These are phyloP conservation scores for Amorpha juglandis DNA, from an alignment of 2,888 invertebrate species.

Conservation along the genomic window DNA sequence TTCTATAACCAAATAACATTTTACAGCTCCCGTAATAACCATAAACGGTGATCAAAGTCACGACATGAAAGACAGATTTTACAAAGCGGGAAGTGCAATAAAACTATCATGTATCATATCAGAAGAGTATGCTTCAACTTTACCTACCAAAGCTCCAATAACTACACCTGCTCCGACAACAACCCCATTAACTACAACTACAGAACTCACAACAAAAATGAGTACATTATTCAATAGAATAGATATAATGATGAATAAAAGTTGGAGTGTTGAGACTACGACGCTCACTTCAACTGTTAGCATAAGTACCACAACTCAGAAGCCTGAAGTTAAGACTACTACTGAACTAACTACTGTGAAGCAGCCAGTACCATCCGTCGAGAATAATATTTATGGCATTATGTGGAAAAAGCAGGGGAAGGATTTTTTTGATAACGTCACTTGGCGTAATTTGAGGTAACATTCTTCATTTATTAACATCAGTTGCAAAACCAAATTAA, in stretches of 20 bases:
- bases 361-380: conserved; percentile 58
- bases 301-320: conserved; percentile 71
- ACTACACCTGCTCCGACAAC: conserved; percentile 59
- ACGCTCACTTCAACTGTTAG: conserved; percentile 76
- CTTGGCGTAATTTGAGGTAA: conserved; percentile 78
- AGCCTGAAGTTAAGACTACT: conserved; percentile 57
- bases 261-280: conserved; percentile 81
- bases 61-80: conserved; percentile 88
- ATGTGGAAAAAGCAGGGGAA: conserved; percentile 80
- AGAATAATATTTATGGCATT: conserved; percentile 77
- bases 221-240: conserved; percentile 78
- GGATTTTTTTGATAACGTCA: conserved; percentile 67
- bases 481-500: background rate
- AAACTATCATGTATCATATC: conserved; percentile 86
- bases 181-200: conserved; percentile 66
- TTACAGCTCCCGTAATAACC: conserved; percentile 88
- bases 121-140: conserved; percentile 65
- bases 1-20: background rate
- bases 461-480: conserved; percentile 24
- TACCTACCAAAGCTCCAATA: conserved; percentile 58
- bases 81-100: conserved; percentile 89
- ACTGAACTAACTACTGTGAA: conserved; percentile 55
- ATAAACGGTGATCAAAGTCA: conserved; percentile 89
- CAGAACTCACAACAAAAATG: conserved; percentile 71
- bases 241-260: conserved; percentile 80